phyloP scores from a whole-genome alignment of 2,113 vertebrate genomes.

The Bubo blakistoni region DNA sequence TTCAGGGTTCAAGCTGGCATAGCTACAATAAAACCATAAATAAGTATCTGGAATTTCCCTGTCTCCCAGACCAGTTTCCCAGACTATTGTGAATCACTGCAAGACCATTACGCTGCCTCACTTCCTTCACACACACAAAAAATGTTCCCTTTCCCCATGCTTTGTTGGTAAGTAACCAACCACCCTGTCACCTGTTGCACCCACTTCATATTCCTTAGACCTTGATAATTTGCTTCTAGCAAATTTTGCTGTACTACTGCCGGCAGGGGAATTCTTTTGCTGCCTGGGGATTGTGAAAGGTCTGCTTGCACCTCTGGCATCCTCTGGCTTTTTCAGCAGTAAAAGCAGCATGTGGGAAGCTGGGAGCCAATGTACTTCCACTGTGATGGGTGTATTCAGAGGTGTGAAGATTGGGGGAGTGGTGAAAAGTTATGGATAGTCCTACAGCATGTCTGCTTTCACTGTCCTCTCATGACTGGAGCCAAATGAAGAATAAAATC shows the following conservation, averaged over 20 bases:
- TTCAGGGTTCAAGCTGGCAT: neutral
- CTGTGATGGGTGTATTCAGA: neutral
- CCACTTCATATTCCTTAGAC: neutral
- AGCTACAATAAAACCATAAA: neutral
- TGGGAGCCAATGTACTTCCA: neutral
- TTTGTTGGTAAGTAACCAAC: neutral
- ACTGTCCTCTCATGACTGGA: neutral
- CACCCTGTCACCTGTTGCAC: neutral
- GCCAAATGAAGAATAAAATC: neutral
- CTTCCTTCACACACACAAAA: neutral
- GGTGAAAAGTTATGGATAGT: neutral
- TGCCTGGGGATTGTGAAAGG: neutral
- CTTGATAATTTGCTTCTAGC: neutral
- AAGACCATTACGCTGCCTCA: neutral
- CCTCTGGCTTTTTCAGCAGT: neutral
- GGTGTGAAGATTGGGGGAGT: neutral
- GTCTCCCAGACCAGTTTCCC: neutral
- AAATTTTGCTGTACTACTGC: neutral
- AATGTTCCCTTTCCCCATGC: neutral
- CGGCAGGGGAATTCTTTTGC: neutral
- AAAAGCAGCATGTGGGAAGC: neutral
- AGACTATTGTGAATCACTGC: neutral
- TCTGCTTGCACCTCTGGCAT: neutral
- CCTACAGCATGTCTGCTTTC: neutral
- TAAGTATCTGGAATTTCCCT: neutral